Percentiles rank a stretch among this genome's conserved stretches.
Evolutionary conservation across 37 sponge, comb jelly and placozoan species (phyloP).

Genomic region (Cladorhizidae sp.): DNA sequence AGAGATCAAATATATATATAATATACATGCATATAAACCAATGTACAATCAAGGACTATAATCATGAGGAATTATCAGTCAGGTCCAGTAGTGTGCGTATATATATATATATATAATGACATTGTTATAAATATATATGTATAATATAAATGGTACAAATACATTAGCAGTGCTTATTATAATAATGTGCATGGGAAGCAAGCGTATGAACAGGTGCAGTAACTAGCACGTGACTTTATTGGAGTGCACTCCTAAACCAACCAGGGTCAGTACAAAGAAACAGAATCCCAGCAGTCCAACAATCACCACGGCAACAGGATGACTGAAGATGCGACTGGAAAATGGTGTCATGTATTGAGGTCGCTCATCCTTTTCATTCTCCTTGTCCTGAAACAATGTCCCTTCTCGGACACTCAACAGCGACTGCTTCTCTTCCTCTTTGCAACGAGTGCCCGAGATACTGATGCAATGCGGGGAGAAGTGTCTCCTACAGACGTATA

Average conservation of each 20-base stretch:
- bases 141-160: no score
- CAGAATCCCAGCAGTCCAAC: slow-evolving; percentile 19
- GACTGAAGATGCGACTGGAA: slow-evolving; percentile 27
- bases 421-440: not conserved
- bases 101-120: no score
- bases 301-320: slow-evolving; percentile 10
- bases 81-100: no score
- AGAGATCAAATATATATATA: no score
- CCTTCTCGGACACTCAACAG: not conserved
- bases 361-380: slow-evolving; percentile 1
- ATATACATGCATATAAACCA: no score
- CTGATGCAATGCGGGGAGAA: slow-evolving; percentile 19
- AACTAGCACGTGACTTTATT: not conserved
- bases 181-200: no score
- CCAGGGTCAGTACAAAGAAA: slow-evolving; percentile 45
- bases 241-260: slow-evolving; percentile 26
- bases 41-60: no score
- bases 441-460: not conserved
- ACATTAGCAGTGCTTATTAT: no score
- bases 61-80: no score
- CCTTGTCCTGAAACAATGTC: not conserved
- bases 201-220: no score
- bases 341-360: slow-evolving; percentile 50
- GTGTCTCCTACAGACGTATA: slow-evolving; percentile 48
- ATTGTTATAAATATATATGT: no score